A percentile compares a stretch with the other conserved stretches of the same genome.
phyloP scores from a whole-genome alignment of 2,888 invertebrate genomes.

The Vesta saturnalis region DNA sequence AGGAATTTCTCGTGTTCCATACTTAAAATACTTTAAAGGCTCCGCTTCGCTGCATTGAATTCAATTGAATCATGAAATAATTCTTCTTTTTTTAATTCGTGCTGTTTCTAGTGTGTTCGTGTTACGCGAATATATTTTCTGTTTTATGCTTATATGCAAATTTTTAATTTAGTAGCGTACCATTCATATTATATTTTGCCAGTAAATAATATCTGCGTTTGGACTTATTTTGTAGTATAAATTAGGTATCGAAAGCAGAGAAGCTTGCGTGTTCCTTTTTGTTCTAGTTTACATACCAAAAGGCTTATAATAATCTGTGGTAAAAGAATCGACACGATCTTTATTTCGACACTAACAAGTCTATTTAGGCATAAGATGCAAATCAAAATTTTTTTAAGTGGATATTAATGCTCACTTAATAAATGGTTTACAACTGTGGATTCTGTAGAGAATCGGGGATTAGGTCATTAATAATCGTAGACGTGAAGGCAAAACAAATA shows the following conservation, averaged over 20 bases:
- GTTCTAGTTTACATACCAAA: background rate
- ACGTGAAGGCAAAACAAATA: conserved; percentile 9
- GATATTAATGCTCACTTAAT: background rate
- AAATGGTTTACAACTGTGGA: background rate
- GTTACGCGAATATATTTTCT: background rate
- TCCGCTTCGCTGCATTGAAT: conserved; percentile 3
- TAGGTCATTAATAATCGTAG: background rate
- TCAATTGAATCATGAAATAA: conserved; percentile 6
- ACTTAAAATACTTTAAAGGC: conserved; percentile 13
- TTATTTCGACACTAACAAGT: background rate
- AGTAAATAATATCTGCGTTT: no score
- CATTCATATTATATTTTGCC: background rate
- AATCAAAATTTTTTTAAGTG: no score
- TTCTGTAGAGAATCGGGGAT: background rate
- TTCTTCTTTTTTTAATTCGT: background rate
- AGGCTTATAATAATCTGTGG: background rate
- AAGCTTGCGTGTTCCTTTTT: background rate
- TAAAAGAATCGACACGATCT: background rate
- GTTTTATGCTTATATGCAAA: background rate
- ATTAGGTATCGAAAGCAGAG: background rate
- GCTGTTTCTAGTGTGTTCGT: background rate
- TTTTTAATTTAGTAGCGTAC: background rate
- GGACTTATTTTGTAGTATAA: background rate
- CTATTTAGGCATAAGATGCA: background rate
- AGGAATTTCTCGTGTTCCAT: conserved; percentile 27